Conservation (phyloP, 2,888 invertebrate genomes). For the Yponomeuta evonymella region DNA sequence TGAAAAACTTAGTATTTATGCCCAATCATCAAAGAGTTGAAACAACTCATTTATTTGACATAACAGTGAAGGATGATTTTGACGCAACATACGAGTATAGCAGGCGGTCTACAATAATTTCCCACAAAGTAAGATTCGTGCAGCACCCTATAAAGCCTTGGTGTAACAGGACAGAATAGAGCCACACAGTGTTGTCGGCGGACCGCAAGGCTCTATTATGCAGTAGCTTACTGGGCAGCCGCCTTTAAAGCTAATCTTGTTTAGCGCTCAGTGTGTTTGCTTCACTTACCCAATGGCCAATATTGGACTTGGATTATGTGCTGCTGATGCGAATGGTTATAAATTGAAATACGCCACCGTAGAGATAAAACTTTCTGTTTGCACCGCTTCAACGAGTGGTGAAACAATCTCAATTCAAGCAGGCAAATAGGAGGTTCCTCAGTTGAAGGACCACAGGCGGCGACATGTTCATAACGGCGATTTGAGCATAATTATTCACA, state of each 20-base stretch:
- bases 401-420: too few species aligned
- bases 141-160: neutral
- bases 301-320: neutral
- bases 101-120: too few species aligned
- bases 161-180: neutral
- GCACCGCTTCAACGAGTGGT: neutral
- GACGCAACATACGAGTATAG: too few species aligned
- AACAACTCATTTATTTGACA: too few species aligned
- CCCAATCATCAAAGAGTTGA: too few species aligned
- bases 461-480: too few species aligned
- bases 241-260: constrained; percentile 44
- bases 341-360: neutral
- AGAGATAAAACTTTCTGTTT: neutral
- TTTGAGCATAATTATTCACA: too few species aligned
- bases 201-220: constrained; percentile 32
- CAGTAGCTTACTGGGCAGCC: constrained; percentile 38
- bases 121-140: too few species aligned
- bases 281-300: neutral
- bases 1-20: too few species aligned
- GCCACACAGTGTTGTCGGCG: neutral
- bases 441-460: too few species aligned
- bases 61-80: too few species aligned
- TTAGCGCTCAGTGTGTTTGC: constrained; percentile 37
- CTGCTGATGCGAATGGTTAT: neutral
- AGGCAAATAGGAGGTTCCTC: too few species aligned